Percentiles rank a stretch among this genome's conserved stretches.
Conservation (phyloP, 1,140 invertebrate species). For the Phocides pigmalion region DNA sequence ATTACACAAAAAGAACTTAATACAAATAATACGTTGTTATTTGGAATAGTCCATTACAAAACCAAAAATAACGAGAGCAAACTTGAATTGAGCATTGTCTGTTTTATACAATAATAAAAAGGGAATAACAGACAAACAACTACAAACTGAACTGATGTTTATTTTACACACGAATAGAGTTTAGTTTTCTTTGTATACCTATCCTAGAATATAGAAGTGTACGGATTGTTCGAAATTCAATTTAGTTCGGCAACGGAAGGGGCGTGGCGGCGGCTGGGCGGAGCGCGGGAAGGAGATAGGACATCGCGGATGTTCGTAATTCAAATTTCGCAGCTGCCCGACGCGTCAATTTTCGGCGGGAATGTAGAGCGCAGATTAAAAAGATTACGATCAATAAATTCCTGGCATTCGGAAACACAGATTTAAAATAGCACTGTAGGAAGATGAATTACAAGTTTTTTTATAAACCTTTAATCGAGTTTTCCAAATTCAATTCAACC, state of each 20-base stretch:
- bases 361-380: constrained; percentile 35
- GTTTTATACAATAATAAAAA: constrained; percentile 5
- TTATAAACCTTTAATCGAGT: too few relatives aligned
- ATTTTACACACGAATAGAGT: constrained; percentile 33
- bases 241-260: constrained; percentile 71
- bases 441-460: background rate
- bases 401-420: background rate
- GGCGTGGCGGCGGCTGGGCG: constrained; percentile 68
- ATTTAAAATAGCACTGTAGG: constrained; percentile 2
- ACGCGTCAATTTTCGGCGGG: constrained; percentile 33
- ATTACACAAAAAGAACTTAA: too few relatives aligned
- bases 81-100: constrained; percentile 34
- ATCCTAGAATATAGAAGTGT: constrained; percentile 44
- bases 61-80: constrained; percentile 37
- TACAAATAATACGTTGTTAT: too few relatives aligned
- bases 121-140: background rate
- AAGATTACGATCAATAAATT: constrained; percentile 33
- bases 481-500: too few relatives aligned
- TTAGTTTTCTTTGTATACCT: constrained; percentile 28
- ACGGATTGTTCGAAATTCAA: constrained; percentile 65
- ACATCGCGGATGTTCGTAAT: constrained; percentile 63
- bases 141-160: constrained; percentile 11
- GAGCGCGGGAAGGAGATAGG: constrained; percentile 71
- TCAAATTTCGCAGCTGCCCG: constrained; percentile 66
- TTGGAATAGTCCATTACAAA: background rate